Percentiles rank a stretch among this genome's conserved stretches.
phyloP scores from a whole-genome alignment of 2,113 vertebrate genomes.

The Proterorhinus semilunaris region DNA sequence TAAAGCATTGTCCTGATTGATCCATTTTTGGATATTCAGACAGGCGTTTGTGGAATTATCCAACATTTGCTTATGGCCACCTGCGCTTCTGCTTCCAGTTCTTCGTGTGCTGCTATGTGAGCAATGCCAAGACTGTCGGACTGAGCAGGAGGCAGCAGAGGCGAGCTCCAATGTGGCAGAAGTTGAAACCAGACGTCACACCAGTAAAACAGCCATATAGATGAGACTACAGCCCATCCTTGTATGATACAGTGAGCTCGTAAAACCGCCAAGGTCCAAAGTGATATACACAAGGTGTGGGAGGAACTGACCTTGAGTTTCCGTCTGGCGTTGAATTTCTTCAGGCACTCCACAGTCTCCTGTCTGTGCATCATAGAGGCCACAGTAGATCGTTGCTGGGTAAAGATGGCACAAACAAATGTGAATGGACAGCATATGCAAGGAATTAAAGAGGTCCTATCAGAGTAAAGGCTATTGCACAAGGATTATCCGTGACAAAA shows the following conservation, averaged over 20 bases:
- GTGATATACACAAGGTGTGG: background rate
- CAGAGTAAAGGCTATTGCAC: background rate
- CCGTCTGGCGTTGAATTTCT: slow-evolving; percentile 96
- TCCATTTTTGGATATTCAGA: slow-evolving; percentile 22
- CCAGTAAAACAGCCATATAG: slow-evolving; percentile 30
- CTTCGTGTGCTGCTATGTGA: slow-evolving; percentile 39
- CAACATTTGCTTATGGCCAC: slow-evolving; percentile 40
- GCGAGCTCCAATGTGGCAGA: slow-evolving; percentile 32
- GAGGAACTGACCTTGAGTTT: slow-evolving; percentile 89
- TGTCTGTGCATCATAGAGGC: slow-evolving; percentile 99
- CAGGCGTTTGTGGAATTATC: slow-evolving; percentile 20
- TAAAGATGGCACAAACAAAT: background rate
- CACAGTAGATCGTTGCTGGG: slow-evolving; percentile 96
- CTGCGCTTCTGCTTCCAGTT: slow-evolving; percentile 41
- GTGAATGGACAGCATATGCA: background rate
- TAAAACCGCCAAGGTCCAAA: background rate
- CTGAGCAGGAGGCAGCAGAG: slow-evolving; percentile 33
- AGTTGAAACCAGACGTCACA: slow-evolving; percentile 25
- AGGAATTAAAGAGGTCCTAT: background rate
- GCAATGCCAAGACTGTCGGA: slow-evolving; percentile 27
- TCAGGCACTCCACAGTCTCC: slow-evolving; percentile 96
- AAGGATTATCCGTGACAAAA: background rate
- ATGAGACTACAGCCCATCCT: background rate
- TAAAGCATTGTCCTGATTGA: background rate
- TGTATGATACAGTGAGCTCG: background rate